Conservation (phyloP, 2,113 vertebrate species). For the Jaculus jaculus region DNA sequence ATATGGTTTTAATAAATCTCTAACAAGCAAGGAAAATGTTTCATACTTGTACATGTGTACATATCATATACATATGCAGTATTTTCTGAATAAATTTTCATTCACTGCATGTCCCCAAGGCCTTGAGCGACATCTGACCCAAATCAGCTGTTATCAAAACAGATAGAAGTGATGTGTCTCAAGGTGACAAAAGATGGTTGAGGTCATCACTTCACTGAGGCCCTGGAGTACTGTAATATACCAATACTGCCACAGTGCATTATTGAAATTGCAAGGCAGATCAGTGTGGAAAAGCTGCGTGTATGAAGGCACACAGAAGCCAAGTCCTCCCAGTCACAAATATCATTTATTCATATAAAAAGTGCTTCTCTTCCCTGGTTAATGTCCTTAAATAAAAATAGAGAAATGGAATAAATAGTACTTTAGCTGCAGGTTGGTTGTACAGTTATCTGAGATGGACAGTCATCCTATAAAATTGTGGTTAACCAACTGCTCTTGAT, state of each 20-base stretch:
- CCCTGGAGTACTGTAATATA: conserved; percentile 78
- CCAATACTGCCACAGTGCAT: conserved; percentile 83
- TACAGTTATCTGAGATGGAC: neutral
- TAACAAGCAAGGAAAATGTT: neutral
- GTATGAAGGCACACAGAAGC: conserved; percentile 54
- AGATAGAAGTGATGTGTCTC: conserved; percentile 74
- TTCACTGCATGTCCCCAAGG: conserved; percentile 38
- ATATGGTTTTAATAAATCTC: neutral
- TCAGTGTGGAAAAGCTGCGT: conserved; percentile 60
- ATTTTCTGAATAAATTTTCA: conserved; percentile 45
- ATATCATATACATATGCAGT: neutral
- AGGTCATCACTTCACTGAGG: conserved; percentile 82
- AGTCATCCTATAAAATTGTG: no score
- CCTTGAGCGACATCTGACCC: conserved; percentile 76
- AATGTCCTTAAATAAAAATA: neutral
- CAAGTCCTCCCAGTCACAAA: conserved; percentile 56
- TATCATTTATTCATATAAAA: conserved; percentile 61
- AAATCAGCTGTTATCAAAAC: conserved; percentile 75
- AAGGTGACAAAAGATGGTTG: conserved; percentile 79
- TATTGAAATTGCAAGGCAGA: conserved; percentile 66
- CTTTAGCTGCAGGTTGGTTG: neutral
- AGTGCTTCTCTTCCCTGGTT: conserved; percentile 70
- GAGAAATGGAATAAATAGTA: neutral
- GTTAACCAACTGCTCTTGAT: no score
- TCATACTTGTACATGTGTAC: no score